These are phyloP conservation scores for Mesoclemmys tuberculata DNA, from an alignment of 2,113 vertebrate species.

Conservation along the genomic window DNA sequence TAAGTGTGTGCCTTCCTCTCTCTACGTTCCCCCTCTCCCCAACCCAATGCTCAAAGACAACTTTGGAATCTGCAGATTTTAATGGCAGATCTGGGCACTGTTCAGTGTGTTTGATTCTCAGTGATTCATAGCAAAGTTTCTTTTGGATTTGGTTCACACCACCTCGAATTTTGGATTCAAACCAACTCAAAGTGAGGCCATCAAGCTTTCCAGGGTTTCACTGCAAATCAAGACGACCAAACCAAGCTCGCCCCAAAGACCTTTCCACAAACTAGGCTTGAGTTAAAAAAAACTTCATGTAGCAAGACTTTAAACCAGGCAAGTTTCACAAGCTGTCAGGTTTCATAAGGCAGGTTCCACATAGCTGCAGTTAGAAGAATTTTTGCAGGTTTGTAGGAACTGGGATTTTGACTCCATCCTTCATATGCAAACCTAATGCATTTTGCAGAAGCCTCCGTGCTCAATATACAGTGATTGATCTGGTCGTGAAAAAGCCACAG, in stretches of 20 bases:
- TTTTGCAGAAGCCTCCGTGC: background rate
- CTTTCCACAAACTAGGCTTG: background rate
- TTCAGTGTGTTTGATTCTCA: background rate
- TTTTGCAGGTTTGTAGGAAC: background rate
- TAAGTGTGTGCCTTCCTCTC: background rate
- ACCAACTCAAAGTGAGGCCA: background rate
- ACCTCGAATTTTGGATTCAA: background rate
- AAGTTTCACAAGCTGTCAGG: background rate
- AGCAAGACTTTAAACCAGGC: background rate
- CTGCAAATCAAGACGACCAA: background rate
- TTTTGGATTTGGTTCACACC: background rate
- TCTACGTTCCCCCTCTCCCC: background rate
- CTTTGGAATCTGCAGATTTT: fast-evolving
- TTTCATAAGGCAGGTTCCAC: background rate
- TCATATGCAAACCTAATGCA: background rate
- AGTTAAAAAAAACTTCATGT: background rate
- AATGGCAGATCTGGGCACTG: fast-evolving
- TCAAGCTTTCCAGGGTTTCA: background rate
- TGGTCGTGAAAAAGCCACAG: background rate
- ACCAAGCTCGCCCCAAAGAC: background rate
- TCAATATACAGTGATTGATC: background rate
- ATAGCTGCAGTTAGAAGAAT: background rate
- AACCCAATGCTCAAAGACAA: background rate
- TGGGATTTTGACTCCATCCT: background rate
- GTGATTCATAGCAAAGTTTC: fast-evolving